A percentile compares a stretch with the other conserved stretches of the same genome.
Conservation (phyloP, 1,140 invertebrate species). For the Wasmannia auropunctata region DNA sequence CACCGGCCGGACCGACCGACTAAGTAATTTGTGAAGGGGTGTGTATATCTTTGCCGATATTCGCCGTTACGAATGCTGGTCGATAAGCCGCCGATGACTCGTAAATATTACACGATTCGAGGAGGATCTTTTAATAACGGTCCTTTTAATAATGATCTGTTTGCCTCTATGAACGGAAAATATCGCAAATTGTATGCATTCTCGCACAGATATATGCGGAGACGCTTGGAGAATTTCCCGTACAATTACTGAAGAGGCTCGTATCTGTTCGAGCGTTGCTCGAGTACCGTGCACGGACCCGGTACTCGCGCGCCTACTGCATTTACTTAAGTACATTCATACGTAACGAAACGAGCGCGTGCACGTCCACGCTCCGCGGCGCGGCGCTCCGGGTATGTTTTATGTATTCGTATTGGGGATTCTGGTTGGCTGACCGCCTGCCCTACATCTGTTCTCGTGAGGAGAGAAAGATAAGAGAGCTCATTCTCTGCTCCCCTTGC, state of each 20-base stretch:
- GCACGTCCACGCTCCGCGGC: constrained; percentile 43
- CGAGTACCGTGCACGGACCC: neutral
- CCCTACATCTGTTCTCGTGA: constrained; percentile 73
- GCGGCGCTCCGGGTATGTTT: constrained; percentile 66
- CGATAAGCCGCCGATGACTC: constrained; percentile 2
- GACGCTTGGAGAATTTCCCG: neutral
- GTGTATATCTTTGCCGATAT: constrained; percentile 45
- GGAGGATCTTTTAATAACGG: no score
- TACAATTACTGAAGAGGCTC: neutral
- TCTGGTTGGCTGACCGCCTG: constrained; percentile 73
- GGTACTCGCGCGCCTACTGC: neutral
- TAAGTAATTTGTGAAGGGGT: neutral
- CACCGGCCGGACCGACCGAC: constrained; percentile 48
- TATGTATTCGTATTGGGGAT: constrained; percentile 76
- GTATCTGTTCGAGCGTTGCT: neutral
- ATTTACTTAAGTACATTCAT: constrained; percentile 59
- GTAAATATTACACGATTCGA: neutral
- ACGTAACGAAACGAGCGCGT: constrained; percentile 73
- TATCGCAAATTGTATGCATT: neutral
- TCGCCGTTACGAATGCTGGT: constrained; percentile 61
- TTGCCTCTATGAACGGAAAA: neutral
- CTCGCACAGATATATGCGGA: no score
- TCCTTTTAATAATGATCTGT: neutral
- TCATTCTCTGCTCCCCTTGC: constrained; percentile 7
- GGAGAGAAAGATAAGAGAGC: constrained; percentile 66